phyloP scores from a whole-genome alignment of 2,888 invertebrate species.

The Drosophila falleni region DNA sequence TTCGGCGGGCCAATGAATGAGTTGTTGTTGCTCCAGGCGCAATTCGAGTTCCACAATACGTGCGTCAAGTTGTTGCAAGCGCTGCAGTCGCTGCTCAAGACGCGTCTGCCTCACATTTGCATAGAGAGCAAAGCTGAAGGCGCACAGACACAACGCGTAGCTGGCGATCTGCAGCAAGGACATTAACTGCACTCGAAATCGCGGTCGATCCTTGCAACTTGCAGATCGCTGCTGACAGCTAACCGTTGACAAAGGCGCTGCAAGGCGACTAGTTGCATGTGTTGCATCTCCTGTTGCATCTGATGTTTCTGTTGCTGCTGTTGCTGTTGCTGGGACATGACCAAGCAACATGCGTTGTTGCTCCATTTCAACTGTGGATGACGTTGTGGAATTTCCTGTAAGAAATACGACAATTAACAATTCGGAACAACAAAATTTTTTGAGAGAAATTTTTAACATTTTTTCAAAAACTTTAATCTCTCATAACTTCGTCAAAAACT shows the following conservation, averaged over 20 bases:
- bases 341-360: slow-evolving; percentile 66
- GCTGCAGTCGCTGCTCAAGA: slow-evolving; percentile 82
- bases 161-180: slow-evolving; percentile 84
- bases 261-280: slow-evolving; percentile 51
- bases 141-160: slow-evolving; percentile 84
- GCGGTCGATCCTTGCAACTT: slow-evolving; percentile 58
- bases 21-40: slow-evolving; percentile 77
- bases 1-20: slow-evolving; percentile 69
- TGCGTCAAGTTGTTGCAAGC: slow-evolving; percentile 84
- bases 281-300: slow-evolving; percentile 29
- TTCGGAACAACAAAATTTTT: neutral
- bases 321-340: slow-evolving; percentile 43
- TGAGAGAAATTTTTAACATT: too few relatives aligned
- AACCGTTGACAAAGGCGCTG: slow-evolving; percentile 37
- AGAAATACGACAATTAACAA: neutral
- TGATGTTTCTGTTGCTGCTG: slow-evolving; percentile 33
- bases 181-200: slow-evolving; percentile 65
- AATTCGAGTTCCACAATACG: slow-evolving; percentile 83
- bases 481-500: too few relatives aligned
- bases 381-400: slow-evolving; percentile 5
- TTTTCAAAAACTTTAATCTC: too few relatives aligned
- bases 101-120: slow-evolving; percentile 84
- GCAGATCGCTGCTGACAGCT: slow-evolving; percentile 43
- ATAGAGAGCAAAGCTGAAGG: slow-evolving; percentile 84
- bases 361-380: slow-evolving; percentile 50